A percentile compares a stretch with the other conserved stretches of the same genome.
These are phyloP conservation scores for Lutjanus erythropterus DNA, from an alignment of 2,113 vertebrate genomes.

Conservation along the genomic window DNA sequence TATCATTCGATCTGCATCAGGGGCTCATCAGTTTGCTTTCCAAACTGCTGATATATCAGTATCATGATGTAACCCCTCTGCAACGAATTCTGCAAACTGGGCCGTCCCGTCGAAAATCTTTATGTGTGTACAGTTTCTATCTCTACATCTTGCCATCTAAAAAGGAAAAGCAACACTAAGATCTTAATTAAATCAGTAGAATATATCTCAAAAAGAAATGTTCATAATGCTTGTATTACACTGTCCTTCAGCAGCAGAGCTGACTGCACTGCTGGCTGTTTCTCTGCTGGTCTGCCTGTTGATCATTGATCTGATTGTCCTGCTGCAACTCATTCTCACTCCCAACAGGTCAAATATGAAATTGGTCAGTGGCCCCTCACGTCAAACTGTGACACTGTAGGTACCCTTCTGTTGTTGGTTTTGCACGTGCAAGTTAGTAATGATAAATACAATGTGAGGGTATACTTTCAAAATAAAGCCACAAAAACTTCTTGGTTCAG, in stretches of 20 bases:
- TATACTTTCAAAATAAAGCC: too few species aligned
- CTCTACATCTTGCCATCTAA: constrained; percentile 7
- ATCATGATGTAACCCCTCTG: constrained; percentile 53
- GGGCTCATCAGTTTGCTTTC: constrained; percentile 31
- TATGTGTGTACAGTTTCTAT: constrained; percentile 31
- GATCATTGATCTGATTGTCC: background rate
- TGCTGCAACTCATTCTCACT: too few species aligned
- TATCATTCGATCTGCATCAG: constrained; percentile 35
- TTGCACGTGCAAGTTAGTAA: too few species aligned
- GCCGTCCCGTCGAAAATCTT: constrained; percentile 15
- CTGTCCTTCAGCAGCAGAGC: background rate
- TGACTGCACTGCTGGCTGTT: background rate
- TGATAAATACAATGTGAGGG: too few species aligned
- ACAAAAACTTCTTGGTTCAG: too few species aligned
- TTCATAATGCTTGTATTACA: background rate
- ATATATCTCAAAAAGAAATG: background rate
- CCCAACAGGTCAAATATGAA: too few species aligned
- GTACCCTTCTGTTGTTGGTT: too few species aligned
- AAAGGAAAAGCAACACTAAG: background rate
- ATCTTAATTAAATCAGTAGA: constrained; percentile 34
- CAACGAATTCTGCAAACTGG: constrained; percentile 46
- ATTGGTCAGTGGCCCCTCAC: too few species aligned
- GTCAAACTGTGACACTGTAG: too few species aligned
- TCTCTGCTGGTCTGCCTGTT: background rate
- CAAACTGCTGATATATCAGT: constrained; percentile 43